Percentiles rank a stretch among this genome's conserved stretches.
phyloP scores from a whole-genome alignment of 2,888 invertebrate species.

The Harpalus rubripes region DNA sequence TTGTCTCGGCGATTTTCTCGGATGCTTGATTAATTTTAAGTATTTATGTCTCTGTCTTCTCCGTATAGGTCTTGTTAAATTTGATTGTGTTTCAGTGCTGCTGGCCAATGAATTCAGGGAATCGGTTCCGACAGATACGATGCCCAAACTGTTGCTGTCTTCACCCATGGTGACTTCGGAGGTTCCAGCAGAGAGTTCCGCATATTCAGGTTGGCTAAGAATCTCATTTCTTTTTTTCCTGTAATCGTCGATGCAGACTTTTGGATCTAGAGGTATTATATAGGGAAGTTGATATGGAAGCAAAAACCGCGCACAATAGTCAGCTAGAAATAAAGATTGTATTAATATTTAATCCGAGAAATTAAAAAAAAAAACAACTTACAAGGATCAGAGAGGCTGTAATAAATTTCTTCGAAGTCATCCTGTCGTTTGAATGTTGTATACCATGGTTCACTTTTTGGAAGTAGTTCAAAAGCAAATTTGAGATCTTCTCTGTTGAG shows the following conservation, averaged over 20 bases:
- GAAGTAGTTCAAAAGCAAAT: constrained; percentile 88
- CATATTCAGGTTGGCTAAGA: background rate
- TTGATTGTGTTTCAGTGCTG: constrained; percentile 67
- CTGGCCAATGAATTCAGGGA: constrained; percentile 70
- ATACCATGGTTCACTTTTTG: constrained; percentile 88
- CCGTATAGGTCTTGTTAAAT: constrained; percentile 37
- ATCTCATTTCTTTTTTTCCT: constrained; percentile 73
- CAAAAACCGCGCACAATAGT: constrained; percentile 82
- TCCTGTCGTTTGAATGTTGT: constrained; percentile 89
- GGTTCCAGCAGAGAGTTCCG: background rate
- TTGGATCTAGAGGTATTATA: constrained; percentile 82
- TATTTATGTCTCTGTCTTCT: constrained; percentile 36
- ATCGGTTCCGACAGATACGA: constrained; percentile 67
- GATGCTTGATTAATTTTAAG: constrained; percentile 76
- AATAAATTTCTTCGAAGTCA: constrained; percentile 81
- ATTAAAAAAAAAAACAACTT: constrained; percentile 70
- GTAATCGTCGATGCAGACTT: constrained; percentile 77
- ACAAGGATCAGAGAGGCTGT: constrained; percentile 79
- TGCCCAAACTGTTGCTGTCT: constrained; percentile 71
- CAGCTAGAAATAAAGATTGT: constrained; percentile 73
- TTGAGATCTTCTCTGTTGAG: constrained; percentile 75
- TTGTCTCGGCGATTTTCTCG: constrained; percentile 91
- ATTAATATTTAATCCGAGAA: too few species aligned
- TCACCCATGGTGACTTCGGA: background rate
- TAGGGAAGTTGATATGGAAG: constrained; percentile 88